Conservation (phyloP, 2,113 vertebrate genomes). For the Amphiprion ocellaris region DNA sequence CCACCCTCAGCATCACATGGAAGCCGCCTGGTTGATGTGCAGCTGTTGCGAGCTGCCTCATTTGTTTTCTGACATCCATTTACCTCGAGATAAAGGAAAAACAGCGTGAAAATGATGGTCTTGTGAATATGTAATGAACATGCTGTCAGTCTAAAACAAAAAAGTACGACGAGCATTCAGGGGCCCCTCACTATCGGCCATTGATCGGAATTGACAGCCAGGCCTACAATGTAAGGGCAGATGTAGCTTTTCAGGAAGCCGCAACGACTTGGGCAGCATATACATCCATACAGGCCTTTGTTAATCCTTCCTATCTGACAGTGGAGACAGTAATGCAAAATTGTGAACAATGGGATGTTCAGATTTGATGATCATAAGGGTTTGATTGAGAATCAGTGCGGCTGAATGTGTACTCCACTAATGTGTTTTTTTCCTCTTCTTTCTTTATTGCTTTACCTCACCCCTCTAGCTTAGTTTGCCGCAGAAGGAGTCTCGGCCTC, state of each 20-base stretch:
- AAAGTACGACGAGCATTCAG: constrained; percentile 38
- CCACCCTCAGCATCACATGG: constrained; percentile 65
- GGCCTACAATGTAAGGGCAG: constrained; percentile 29
- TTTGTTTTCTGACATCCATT: constrained; percentile 80
- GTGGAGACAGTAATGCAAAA: constrained; percentile 29
- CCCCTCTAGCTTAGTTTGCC: constrained; percentile 64
- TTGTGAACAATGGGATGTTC: constrained; percentile 31
- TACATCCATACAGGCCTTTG: constrained; percentile 54
- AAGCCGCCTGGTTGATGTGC: constrained; percentile 71
- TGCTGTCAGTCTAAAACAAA: constrained; percentile 73
- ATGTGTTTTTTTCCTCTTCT: constrained; percentile 5
- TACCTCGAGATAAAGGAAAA: constrained; percentile 75
- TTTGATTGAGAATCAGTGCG: constrained; percentile 27
- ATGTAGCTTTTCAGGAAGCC: constrained; percentile 16
- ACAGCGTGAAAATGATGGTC: constrained; percentile 73
- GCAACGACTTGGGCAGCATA: constrained; percentile 16
- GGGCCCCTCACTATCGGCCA: constrained; percentile 27
- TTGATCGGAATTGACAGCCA: constrained; percentile 70
- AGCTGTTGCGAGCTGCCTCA: constrained; percentile 76
- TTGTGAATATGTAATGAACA: constrained; percentile 73
- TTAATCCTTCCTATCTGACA: constrained; percentile 29
- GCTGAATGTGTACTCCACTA: constrained; percentile 28
- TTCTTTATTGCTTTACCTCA: constrained; percentile 63
- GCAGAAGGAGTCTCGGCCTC: constrained; percentile 59
- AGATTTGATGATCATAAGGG: constrained; percentile 35